These are phyloP conservation scores for Micrasema longulum DNA, from an alignment of 1,140 invertebrate species.

Conservation along the genomic window DNA sequence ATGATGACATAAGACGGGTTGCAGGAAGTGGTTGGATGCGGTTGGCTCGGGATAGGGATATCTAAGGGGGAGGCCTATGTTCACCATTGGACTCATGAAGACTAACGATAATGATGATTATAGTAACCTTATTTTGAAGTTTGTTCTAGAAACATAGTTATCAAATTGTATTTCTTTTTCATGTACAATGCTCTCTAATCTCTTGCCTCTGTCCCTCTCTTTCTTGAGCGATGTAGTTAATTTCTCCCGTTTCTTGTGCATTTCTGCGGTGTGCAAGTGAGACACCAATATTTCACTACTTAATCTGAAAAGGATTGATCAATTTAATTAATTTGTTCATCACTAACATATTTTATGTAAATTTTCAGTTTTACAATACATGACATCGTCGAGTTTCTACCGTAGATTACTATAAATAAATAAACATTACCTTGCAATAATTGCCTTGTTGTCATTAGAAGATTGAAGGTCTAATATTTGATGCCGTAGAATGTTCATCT, in stretches of 20 bases:
- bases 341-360: no score
- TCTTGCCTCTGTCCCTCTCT: constrained; percentile 60
- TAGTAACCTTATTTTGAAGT: constrained; percentile 61
- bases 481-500: constrained; percentile 73
- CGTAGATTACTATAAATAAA: no score
- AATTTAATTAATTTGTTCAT: no score
- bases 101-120: no score
- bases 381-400: no score
- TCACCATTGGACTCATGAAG: no score
- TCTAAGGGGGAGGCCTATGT: no score
- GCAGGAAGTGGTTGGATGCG: no score
- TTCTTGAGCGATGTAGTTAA: constrained; percentile 59
- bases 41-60: no score
- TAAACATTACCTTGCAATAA: constrained; percentile 67
- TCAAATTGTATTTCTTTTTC: constrained; percentile 62
- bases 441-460: constrained; percentile 72
- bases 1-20: no score
- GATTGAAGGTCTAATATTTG: constrained; percentile 75
- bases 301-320: constrained; percentile 59
- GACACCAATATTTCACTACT: constrained; percentile 63
- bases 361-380: no score
- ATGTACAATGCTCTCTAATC: constrained; percentile 61
- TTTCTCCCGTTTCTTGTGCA: constrained; percentile 60
- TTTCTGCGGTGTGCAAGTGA: constrained; percentile 62
- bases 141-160: constrained; percentile 58